Evolutionary conservation across 2,113 vertebrate species (phyloP), one percentile per base, ranked within the genome.

Genomic region (Caranx melampygus): DNA sequence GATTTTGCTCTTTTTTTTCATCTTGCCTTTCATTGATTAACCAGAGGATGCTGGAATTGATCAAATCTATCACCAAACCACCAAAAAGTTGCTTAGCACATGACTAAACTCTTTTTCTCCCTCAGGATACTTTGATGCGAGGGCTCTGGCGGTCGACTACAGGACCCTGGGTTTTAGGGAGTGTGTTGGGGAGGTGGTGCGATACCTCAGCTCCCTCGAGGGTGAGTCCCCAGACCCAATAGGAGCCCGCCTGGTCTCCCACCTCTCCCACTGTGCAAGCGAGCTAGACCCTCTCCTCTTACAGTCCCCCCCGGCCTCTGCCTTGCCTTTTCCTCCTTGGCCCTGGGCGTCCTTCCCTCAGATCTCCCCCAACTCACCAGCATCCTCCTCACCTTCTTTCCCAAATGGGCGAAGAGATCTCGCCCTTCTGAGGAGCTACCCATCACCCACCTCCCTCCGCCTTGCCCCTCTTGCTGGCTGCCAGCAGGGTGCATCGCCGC

Each of bases 91-190:
- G 59, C 34, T 82, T 61, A 68, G 3, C 52, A 9, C 44, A 33
- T 51, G 69, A 74, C 65, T 75, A 34, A 79, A 74, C 49, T 31
- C 6, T 37, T 75, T 76, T 86, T 87, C 33, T 42, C 87, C 88
- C 71, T 55, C 91, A 98, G 97, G 97, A 68, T 97, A 97, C 92
- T 94, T 97, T 76, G 97, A 99, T 16, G 96, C 96, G 6, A 95
- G 95, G 44, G 96, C 96, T 49, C 90, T 99, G 83, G 97, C 97
- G 0, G 95, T 98, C 7, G 97, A 99, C 93, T 98, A 98, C 94
- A 93, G 97, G 44, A 98, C 96, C n/a, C 94, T 99, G 7, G 97
- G 97, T 26, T 98, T 98, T 81, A 96, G 97, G 2, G 97, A 99
- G 75, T 99, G 97, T 3, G 96, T 99, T 67, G 97, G 97, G 0